These are phyloP conservation scores for Acleris literana DNA, from an alignment of 2,888 invertebrate species.

Conservation along the genomic window DNA sequence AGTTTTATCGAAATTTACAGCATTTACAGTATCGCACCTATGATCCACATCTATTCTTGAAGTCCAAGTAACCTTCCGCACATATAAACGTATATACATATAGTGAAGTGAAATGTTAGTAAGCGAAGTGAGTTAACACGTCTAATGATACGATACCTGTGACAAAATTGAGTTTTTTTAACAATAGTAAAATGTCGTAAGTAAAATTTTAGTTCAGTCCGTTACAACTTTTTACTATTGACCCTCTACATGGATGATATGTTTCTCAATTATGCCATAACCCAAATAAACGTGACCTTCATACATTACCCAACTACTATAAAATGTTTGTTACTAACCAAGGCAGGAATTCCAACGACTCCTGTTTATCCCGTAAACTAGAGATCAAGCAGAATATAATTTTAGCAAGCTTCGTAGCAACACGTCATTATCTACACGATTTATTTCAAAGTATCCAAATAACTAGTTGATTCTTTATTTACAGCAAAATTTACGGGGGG, in stretches of 20 bases:
- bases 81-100: conserved; percentile 60
- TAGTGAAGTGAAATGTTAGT: conserved; percentile 71
- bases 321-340: conserved; percentile 87
- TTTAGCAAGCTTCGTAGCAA: conserved; percentile 67
- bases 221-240: neutral
- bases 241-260: conserved; percentile 24
- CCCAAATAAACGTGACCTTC: conserved; percentile 39
- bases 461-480: conserved; percentile 10
- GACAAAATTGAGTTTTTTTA: conserved; percentile 21
- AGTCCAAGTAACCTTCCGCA: conserved; percentile 75
- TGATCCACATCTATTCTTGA: conserved; percentile 82
- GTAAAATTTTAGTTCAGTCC: neutral
- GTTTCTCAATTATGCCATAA: conserved; percentile 45
- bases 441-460: conserved; percentile 12
- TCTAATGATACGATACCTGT: conserved; percentile 16
- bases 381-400: conserved; percentile 70
- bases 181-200: neutral
- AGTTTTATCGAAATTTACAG: conserved; percentile 54
- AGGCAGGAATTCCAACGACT: conserved; percentile 90
- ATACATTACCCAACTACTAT: conserved; percentile 56
- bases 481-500: conserved; percentile 7
- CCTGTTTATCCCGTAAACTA: conserved; percentile 92
- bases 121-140: conserved; percentile 60
- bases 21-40: conserved; percentile 80
- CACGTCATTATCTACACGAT: conserved; percentile 41